Evolutionary conservation across 2,888 invertebrate species (phyloP).

Genomic region (Hololepta plana): DNA sequence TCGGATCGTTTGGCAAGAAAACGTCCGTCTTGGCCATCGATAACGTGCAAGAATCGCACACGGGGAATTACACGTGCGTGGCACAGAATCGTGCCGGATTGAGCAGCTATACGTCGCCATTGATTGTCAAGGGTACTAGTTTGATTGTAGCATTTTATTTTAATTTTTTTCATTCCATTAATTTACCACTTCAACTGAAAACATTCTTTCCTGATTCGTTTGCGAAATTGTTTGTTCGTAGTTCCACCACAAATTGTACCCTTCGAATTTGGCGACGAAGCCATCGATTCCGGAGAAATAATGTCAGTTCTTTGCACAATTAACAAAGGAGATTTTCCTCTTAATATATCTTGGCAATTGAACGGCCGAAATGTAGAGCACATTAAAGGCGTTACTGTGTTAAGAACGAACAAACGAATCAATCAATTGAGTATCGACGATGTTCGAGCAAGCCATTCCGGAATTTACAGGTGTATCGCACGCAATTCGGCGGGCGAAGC

Average conservation of each 20-base stretch:
- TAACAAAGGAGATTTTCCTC: constrained; percentile 58
- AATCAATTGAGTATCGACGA: constrained; percentile 44
- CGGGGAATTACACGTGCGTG: constrained; percentile 38
- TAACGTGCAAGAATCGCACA: constrained; percentile 32
- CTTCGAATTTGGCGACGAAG: constrained; percentile 57
- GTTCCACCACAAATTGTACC: constrained; percentile 64
- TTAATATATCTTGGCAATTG: constrained; percentile 54
- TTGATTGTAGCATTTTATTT: too few relatives aligned
- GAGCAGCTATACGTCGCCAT: constrained; percentile 29
- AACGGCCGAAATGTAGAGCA: constrained; percentile 28
- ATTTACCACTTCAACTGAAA: too few relatives aligned
- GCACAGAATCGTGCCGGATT: constrained; percentile 36
- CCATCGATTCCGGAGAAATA: constrained; percentile 26
- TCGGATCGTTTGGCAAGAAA: constrained; percentile 44
- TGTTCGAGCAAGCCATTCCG: constrained; percentile 38
- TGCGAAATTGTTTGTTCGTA: constrained; percentile 20
- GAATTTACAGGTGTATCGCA: constrained; percentile 43
- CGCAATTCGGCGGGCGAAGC: constrained; percentile 38
- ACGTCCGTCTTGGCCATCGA: constrained; percentile 45
- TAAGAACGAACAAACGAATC: constrained; percentile 40
- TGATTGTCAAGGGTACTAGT: constrained; percentile 35
- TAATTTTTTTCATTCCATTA: too few relatives aligned
- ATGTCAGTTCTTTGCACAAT: constrained; percentile 37
- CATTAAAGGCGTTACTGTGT: constrained; percentile 34
- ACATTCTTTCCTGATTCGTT: too few relatives aligned